These are phyloP conservation scores for Nemopilema nomurai DNA, from an alignment of 30 jellyfish, hydroid and myxozoan genomes.

Conservation along the genomic window DNA sequence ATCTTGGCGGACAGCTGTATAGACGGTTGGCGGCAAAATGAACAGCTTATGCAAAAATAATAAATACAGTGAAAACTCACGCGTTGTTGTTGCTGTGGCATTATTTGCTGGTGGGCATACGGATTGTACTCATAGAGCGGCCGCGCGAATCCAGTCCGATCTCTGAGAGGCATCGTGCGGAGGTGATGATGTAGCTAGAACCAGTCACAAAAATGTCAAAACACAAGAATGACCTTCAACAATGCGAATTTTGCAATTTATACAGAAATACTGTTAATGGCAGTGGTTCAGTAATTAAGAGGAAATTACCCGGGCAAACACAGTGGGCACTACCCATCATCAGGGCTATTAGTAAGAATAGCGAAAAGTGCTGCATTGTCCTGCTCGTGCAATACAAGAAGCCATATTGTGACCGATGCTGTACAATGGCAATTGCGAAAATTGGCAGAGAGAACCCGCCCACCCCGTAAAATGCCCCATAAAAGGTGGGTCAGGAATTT, in stretches of 20 bases:
- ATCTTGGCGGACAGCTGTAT: too few relatives aligned
- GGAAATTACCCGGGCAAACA: neutral
- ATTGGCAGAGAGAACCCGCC: neutral
- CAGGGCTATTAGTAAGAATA: neutral
- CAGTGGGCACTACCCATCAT: neutral
- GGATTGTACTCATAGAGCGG: conserved; percentile 34
- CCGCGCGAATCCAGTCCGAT: conserved; percentile 26
- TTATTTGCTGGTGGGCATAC: conserved; percentile 1
- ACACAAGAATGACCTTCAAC: neutral
- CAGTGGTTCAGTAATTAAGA: conserved; percentile 2
- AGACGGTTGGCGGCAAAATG: too few relatives aligned
- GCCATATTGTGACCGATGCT: neutral
- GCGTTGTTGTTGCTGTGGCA: conserved; percentile 1
- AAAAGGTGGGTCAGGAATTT: too few relatives aligned
- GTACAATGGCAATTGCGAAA: neutral
- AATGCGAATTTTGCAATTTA: conserved; percentile 6
- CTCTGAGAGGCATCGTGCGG: conserved; percentile 41
- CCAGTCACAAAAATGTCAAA: neutral
- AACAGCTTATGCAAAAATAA: too few relatives aligned
- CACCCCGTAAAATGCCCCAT: neutral
- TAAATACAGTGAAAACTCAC: conserved; percentile 1
- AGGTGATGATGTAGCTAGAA: neutral
- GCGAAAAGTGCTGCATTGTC: neutral
- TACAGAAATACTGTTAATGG: neutral
- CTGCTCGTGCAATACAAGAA: neutral